Conservation (phyloP, 2,888 invertebrate species). For the Bombylius discolor region DNA sequence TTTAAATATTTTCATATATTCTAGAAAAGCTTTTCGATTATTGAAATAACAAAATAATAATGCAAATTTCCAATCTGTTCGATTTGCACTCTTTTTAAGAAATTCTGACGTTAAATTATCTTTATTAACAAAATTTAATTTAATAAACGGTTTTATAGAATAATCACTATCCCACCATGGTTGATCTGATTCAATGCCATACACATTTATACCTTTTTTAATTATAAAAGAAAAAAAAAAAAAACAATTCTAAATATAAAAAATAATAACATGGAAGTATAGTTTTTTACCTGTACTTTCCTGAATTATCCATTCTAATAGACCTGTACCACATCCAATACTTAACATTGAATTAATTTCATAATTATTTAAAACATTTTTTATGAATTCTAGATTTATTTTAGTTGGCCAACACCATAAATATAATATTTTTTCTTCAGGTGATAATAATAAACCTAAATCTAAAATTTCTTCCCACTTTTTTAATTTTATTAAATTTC, state of each 20-base stretch:
- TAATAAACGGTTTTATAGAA: conserved; percentile 57
- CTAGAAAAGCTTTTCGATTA: conserved; percentile 50
- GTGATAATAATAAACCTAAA: conserved; percentile 21
- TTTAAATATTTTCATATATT: conserved; percentile 50
- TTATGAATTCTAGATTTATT: conserved; percentile 47
- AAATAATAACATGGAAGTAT: conserved; percentile 4
- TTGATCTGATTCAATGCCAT: conserved; percentile 63
- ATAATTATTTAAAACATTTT: conserved; percentile 35
- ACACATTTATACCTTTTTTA: conserved; percentile 42
- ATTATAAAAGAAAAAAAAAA: not conserved
- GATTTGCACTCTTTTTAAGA: conserved; percentile 35
- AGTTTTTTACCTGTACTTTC: conserved; percentile 45
- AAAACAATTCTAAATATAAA: not conserved
- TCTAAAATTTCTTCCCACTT: conserved; percentile 39
- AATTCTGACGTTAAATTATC: conserved; percentile 26
- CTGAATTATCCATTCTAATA: conserved; percentile 67
- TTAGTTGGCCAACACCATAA: conserved; percentile 65
- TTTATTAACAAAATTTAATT: conserved; percentile 42
- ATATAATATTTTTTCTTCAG: conserved; percentile 38
- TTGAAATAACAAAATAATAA: conserved; percentile 75
- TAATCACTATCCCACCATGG: conserved; percentile 71
- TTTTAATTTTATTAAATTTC: conserved; percentile 2
- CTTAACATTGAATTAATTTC: conserved; percentile 46
- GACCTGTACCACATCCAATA: conserved; percentile 66
- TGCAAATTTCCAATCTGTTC: conserved; percentile 33